These are phyloP conservation scores for Danaus plexippus DNA, from an alignment of 1,140 invertebrate species.

Conservation along the genomic window DNA sequence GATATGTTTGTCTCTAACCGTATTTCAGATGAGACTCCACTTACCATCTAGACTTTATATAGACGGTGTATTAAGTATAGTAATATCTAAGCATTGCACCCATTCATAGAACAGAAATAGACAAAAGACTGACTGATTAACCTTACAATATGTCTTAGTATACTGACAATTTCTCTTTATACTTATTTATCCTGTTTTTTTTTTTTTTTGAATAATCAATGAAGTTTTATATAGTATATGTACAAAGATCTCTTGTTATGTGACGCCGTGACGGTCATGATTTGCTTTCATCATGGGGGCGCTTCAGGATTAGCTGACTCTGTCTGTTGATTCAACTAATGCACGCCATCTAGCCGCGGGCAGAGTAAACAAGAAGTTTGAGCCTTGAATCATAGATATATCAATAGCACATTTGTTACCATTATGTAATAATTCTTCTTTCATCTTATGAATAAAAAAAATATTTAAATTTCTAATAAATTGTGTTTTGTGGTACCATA, in stretches of 20 bases:
- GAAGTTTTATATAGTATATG: no score
- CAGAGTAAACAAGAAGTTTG: conserved; percentile 45
- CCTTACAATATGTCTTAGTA: no score
- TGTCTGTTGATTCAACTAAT: conserved; percentile 58
- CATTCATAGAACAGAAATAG: no score
- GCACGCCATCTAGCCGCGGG: conserved; percentile 59
- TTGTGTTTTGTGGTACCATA: no score
- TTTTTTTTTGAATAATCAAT: no score
- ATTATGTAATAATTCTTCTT: not conserved
- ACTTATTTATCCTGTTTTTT: no score
- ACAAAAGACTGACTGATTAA: no score
- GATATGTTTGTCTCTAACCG: conserved; percentile 38
- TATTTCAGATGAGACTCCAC: conserved; percentile 27
- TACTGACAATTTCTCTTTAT: no score
- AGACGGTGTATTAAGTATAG: not conserved
- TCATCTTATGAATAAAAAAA: conserved; percentile 1
- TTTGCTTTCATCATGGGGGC: conserved; percentile 23
- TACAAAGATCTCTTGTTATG: no score
- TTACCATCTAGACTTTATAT: conserved; percentile 5
- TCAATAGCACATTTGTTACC: no score
- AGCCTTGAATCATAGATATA: conserved; percentile 7
- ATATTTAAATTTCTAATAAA: no score
- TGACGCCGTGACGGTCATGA: no score
- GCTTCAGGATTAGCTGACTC: conserved; percentile 39
- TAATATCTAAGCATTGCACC: not conserved